Evolutionary conservation across 2,888 invertebrate genomes (phyloP), one percentile per base, ranked within the genome.

Genomic region (Macroteleia sp.): DNA sequence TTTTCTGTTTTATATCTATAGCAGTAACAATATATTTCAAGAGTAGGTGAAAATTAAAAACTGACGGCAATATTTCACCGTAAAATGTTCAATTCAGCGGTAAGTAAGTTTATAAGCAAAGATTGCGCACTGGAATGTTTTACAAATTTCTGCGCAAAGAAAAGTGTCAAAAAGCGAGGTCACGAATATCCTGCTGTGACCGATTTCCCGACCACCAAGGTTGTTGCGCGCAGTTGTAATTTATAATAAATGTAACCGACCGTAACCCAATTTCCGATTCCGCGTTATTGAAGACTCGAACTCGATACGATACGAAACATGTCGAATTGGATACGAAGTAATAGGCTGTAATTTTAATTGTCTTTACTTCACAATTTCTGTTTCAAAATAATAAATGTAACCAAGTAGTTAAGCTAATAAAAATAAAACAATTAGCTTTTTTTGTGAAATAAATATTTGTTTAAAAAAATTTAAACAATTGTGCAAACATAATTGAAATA

Each of bases 201-300:
- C 69, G 69, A 69, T 76, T 69, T 67, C 42, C 57, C 44, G 61
- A 50, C 64, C 28, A 50, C 19, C 61, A 67, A 75, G 67, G 62
- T 54, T 75, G 61, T 67, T 56, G 44, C 32, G 62, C 39, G 57
- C 57, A 50, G 59, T 36, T 42, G 44, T 52, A 50, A 59, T 59
- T 74, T 54, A 61, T 57, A 50, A 52, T 54, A 61, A 74, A 74
- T 52, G 74, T 67, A 61, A 74, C 74, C 25, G 74, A 61, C 36
- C 46, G 50, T 54, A 74, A 67, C 46, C 67, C 41, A 66, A 74
- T 62, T 71, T 54, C 34, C 48, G 48, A 50, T 56, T 67, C 59
- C 61, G 52, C 57, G 50, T 74, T 57, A 50, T 50, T 46, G 73
- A 46, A 34, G 46, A 4, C 9, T n/a, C 14, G 17, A 50, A 50